These are phyloP conservation scores for Xiphophorus hellerii DNA, from an alignment of 2,113 vertebrate species.

Conservation along the genomic window DNA sequence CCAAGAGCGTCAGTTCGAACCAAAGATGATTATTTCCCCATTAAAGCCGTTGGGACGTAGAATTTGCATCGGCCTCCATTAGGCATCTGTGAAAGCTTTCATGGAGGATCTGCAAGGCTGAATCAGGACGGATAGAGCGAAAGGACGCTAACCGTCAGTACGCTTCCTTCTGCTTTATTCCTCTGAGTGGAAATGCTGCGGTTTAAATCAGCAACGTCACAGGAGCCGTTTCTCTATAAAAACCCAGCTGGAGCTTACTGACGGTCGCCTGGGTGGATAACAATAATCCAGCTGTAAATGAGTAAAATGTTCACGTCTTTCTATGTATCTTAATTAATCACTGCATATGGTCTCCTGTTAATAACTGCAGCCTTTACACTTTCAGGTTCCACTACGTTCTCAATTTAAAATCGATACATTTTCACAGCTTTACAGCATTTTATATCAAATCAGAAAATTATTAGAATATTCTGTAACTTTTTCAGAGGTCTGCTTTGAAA, in stretches of 20 bases:
- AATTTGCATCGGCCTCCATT: neutral
- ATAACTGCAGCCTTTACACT: too few relatives aligned
- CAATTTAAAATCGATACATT: too few relatives aligned
- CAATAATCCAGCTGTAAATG: slow-evolving; percentile 9
- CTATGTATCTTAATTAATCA: neutral
- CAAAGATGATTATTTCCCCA: neutral
- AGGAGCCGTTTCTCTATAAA: neutral
- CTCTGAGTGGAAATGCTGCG: neutral
- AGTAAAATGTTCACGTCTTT: neutral
- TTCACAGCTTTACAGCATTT: too few relatives aligned
- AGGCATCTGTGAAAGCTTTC: neutral
- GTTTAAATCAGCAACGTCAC: neutral
- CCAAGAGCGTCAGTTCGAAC: neutral
- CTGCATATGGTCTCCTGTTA: neutral
- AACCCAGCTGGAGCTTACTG: neutral
- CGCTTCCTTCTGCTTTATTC: neutral
- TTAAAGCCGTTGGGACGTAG: neutral
- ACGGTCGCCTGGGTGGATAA: neutral
- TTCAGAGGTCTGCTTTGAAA: too few relatives aligned
- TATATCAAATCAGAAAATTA: too few relatives aligned
- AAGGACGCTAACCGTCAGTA: neutral
- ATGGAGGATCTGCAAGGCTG: neutral
- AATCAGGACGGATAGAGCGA: neutral
- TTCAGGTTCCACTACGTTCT: too few relatives aligned
- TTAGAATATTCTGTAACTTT: too few relatives aligned